Percentiles rank a stretch among this genome's conserved stretches.
Conservation (phyloP, 2,113 vertebrate genomes). For the Anser cygnoides region DNA sequence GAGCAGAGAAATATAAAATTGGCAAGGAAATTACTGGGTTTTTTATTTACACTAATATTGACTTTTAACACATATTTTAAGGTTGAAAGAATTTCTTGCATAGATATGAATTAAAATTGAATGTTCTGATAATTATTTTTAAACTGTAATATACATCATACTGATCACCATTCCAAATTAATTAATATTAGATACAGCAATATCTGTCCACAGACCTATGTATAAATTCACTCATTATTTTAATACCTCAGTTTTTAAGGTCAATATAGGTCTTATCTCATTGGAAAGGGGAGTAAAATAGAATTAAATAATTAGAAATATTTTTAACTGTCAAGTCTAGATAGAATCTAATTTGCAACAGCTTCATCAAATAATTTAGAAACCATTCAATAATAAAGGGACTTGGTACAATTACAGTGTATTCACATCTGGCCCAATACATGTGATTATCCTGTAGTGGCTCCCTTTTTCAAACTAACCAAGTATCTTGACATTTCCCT, state of each 20-base stretch:
- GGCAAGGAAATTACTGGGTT: background rate
- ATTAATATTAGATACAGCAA: background rate
- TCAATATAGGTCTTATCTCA: background rate
- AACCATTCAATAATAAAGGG: background rate
- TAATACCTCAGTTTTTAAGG: background rate
- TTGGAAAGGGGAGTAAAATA: background rate
- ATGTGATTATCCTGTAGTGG: background rate
- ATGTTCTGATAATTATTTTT: background rate
- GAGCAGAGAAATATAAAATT: background rate
- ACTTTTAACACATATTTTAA: background rate
- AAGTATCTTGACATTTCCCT: background rate
- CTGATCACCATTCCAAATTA: background rate
- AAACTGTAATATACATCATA: background rate
- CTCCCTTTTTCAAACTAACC: background rate
- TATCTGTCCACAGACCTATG: background rate
- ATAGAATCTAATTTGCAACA: background rate
- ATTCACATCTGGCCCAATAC: background rate
- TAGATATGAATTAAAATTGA: background rate
- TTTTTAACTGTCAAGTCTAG: background rate
- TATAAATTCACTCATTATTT: background rate
- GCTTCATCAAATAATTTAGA: constrained; percentile 12
- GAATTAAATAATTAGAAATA: constrained; percentile 12
- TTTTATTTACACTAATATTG: background rate
- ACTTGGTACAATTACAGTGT: background rate
- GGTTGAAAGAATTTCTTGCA: background rate